Percentiles rank a stretch among this genome's conserved stretches.
Conservation (phyloP, 2,113 vertebrate species). For the Aldabrachelys gigantea region DNA sequence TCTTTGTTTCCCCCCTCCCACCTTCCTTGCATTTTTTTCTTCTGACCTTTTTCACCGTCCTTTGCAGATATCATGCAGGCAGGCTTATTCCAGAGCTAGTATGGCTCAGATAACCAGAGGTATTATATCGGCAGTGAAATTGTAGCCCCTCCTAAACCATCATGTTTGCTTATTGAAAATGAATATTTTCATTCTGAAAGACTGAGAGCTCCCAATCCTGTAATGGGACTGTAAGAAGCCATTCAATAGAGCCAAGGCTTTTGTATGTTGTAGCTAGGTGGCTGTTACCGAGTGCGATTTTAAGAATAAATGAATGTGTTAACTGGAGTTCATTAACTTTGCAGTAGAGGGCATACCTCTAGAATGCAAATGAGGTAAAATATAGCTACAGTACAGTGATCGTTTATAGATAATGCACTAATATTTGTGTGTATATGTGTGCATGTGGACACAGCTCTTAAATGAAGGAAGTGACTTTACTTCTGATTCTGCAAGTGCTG, state of each 20-base stretch:
- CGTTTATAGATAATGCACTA: neutral
- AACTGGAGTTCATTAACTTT: neutral
- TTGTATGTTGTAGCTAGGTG: neutral
- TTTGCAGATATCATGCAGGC: neutral
- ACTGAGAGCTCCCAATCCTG: neutral
- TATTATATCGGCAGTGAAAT: neutral
- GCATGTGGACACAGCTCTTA: neutral
- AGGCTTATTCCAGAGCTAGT: neutral
- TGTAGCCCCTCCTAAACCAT: neutral
- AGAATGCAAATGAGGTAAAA: neutral
- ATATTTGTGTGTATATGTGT: neutral
- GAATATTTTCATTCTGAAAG: neutral
- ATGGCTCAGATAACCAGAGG: neutral
- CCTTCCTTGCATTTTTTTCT: neutral
- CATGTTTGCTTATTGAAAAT: neutral
- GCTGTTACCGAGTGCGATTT: neutral
- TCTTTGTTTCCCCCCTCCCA: no score
- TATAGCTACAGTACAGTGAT: neutral
- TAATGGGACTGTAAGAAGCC: neutral
- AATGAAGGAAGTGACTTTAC: rapidly evolving
- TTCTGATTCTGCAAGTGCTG: neutral
- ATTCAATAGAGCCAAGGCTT: rapidly evolving
- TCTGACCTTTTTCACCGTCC: rapidly evolving
- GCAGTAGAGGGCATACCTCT: rapidly evolving
- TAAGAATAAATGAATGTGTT: neutral